Base-by-base conservation (phyloP, 2,797 vertebrate species). In the Amphiprion clarkii region DNA sequence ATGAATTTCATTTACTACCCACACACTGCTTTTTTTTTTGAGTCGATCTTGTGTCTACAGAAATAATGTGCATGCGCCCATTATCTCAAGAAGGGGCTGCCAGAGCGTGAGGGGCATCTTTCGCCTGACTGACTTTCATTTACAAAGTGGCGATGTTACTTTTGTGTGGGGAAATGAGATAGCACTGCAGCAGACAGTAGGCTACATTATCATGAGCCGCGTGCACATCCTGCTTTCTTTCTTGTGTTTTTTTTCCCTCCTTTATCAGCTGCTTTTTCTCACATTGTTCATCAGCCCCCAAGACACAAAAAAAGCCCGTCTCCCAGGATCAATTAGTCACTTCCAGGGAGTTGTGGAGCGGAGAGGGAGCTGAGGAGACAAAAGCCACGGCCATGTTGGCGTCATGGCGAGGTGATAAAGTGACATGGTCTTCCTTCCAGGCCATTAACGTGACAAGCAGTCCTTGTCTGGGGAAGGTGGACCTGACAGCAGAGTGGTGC, bases 311-410 rank as follows among this genome's bases (percentile, higher is more conserved):
- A 82, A 80, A 72, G 19, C 46, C 63, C 1, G 84, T 91, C 91
- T 92, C 90, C 73, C 78, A 90, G 91, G 91, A 92, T 93, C 92
- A 94, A 94, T 94, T 93, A 93, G 93, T 93, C 88, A 87, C 88
- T 90, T 87, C 71, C 76, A 79, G 86, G 71, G 88, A 91, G 87
- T 83, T 54, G 79, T 53, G 71, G 63, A 79, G 83, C 65, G 23
- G 57, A 78, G 88, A 81, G 78, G 78, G 82, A 90, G 78, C 71
- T 10, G 77, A 55, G 67, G 76, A 89, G 88, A 92, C 87, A 90
- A 92, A 92, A 91, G 89, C 74, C 70, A 60, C 58, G 55, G 76
- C 82, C 73, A 48, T 80, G 84, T 86, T 88, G 81, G 73, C 67
- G 66, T 76, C 49, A 29, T 46, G 21, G 81, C 36, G 71, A 87